Evolutionary conservation across 2,113 vertebrate species (phyloP).

Genomic region (Tonatia bakeri): DNA sequence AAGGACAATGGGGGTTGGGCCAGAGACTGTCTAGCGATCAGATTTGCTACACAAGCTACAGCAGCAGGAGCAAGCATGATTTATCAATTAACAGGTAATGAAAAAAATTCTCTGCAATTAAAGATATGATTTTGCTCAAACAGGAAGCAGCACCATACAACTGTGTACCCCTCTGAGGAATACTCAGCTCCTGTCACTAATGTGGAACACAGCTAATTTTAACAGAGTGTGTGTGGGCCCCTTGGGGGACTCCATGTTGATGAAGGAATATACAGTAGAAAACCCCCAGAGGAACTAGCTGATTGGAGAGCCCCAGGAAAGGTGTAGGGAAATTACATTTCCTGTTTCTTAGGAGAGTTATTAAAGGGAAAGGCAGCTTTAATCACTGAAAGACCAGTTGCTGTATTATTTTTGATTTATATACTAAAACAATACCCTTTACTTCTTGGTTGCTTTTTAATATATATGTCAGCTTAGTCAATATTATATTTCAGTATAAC

Average conservation of each 20-base stretch:
- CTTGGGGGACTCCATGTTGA: slow-evolving; percentile 86
- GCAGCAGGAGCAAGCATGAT: slow-evolving; percentile 82
- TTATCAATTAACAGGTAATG: slow-evolving; percentile 99
- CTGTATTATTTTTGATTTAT: slow-evolving; percentile 76
- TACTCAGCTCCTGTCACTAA: slow-evolving; percentile 87
- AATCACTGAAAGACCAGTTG: slow-evolving; percentile 71
- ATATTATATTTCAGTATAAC: slow-evolving; percentile 54
- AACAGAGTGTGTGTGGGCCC: slow-evolving; percentile 83
- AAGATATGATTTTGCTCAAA: slow-evolving; percentile 92
- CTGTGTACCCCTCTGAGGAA: slow-evolving; percentile 85
- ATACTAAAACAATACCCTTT: slow-evolving; percentile 69
- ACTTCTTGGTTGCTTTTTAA: slow-evolving; percentile 51
- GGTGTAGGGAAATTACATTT: slow-evolving; percentile 79
- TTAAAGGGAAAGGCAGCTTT: slow-evolving; percentile 80
- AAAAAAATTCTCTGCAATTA: slow-evolving; percentile 96
- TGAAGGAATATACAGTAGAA: slow-evolving; percentile 84
- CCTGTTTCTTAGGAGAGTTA: slow-evolving; percentile 75
- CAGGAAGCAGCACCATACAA: slow-evolving; percentile 92
- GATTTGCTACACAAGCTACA: slow-evolving; percentile 66
- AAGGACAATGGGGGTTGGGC: slow-evolving; percentile 54
- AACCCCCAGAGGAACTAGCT: slow-evolving; percentile 79
- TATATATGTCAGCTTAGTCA: slow-evolving; percentile 68
- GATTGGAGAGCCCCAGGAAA: slow-evolving; percentile 81
- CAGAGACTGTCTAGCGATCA: slow-evolving; percentile 40
- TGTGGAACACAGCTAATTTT: slow-evolving; percentile 92